A percentile compares a stretch with the other conserved stretches of the same genome.
Evolutionary conservation across 2,797 vertebrate genomes (phyloP).

Genomic region (Sebastes taczanowskii): DNA sequence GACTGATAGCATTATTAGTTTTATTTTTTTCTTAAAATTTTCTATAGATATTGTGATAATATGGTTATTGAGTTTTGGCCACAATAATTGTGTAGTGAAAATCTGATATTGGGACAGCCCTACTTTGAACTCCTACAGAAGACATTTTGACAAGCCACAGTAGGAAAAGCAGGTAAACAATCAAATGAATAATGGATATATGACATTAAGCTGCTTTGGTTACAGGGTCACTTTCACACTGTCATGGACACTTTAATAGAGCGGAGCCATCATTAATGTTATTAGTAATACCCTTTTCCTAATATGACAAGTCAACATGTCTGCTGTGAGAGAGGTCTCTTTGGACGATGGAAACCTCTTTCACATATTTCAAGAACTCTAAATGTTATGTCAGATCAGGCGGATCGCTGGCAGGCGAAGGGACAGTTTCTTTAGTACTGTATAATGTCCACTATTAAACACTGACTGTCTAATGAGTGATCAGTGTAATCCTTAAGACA

Average conservation of each 20-base stretch:
- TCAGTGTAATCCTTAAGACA: slow-evolving; percentile 59
- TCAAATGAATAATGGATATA: background rate
- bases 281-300: background rate
- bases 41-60: too few relatives aligned
- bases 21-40: too few relatives aligned
- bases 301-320: background rate
- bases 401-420: background rate
- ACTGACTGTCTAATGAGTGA: slow-evolving; percentile 43
- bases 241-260: background rate
- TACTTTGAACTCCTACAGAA: background rate
- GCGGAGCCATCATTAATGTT: background rate
- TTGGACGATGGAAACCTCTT: background rate
- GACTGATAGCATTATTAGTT: too few relatives aligned
- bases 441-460: slow-evolving; percentile 42
- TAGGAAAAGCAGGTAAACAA: background rate
- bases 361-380: background rate
- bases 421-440: slow-evolving; percentile 10
- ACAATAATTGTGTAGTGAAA: too few relatives aligned
- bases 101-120: background rate
- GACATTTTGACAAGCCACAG: background rate
- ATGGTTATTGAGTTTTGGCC: too few relatives aligned
- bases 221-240: background rate
- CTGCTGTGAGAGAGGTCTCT: background rate
- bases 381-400: slow-evolving; percentile 1
- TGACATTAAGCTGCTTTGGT: background rate